Conservation (phyloP, 37 sponge, comb jelly and placozoan genomes). For the Eunapius fragilis region DNA sequence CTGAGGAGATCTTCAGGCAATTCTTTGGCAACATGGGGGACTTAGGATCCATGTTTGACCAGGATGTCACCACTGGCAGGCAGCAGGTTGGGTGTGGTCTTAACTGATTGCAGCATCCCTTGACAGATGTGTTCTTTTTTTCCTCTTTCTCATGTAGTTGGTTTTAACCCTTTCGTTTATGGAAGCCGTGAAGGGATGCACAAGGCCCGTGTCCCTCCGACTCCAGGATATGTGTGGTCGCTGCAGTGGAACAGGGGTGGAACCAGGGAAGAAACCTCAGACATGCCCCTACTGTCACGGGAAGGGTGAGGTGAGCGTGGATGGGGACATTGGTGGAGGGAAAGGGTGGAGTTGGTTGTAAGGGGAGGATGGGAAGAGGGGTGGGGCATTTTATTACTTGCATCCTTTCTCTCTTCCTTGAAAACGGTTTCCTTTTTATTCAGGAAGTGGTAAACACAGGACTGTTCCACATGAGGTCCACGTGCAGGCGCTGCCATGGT, state of each 20-base stretch:
- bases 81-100: background rate
- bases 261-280: constrained; percentile 73
- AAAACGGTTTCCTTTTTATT: background rate
- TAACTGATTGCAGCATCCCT: background rate
- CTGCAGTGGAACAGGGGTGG: constrained; percentile 71
- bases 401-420: background rate
- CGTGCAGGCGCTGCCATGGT: constrained; percentile 78
- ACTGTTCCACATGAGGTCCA: constrained; percentile 80
- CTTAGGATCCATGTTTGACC: constrained; percentile 43
- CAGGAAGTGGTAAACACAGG: constrained; percentile 77
- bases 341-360: no score
- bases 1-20: constrained; percentile 88
- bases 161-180: constrained; percentile 76
- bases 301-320: constrained; percentile 63
- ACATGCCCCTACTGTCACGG: constrained; percentile 85
- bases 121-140: background rate
- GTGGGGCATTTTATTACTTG: no score
- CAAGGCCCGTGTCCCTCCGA: constrained; percentile 57
- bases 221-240: constrained; percentile 69
- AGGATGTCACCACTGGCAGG: background rate
- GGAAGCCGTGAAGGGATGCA: constrained; percentile 92
- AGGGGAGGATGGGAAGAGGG: no score
- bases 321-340: background rate
- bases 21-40: constrained; percentile 74
- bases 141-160: constrained; percentile 33